phyloP scores from a whole-genome alignment of 1,140 invertebrate genomes.

The Ceratosolen solmsi region DNA sequence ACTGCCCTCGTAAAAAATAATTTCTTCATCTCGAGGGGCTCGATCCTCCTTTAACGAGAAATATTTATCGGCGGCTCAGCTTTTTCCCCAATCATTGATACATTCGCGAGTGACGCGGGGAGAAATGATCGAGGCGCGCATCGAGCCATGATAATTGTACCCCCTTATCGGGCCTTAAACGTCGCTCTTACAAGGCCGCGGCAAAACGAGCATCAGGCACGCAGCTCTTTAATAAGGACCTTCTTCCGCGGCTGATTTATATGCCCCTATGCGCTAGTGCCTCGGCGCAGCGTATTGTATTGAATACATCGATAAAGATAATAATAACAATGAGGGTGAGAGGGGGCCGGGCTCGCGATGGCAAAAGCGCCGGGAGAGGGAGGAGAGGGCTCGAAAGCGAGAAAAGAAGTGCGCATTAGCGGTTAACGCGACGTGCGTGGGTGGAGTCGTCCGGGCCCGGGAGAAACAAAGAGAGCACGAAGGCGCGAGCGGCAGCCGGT shows the following conservation, averaged over 20 bases:
- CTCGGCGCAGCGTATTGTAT: slow-evolving; percentile 1
- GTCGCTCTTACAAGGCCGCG: slow-evolving; percentile 8
- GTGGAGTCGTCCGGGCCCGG: slow-evolving; percentile 21
- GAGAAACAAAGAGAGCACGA: slow-evolving; percentile 37
- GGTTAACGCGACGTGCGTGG: slow-evolving; percentile 47
- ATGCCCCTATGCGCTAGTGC: slow-evolving; percentile 1
- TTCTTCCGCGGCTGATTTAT: slow-evolving; percentile 43
- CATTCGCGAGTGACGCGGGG: slow-evolving; percentile 23
- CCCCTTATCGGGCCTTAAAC: slow-evolving; percentile 36
- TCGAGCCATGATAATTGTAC: slow-evolving; percentile 37
- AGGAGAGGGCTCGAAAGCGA: slow-evolving; percentile 26
- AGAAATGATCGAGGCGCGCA: not conserved
- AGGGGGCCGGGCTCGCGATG: not conserved
- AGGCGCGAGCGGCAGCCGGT: not conserved
- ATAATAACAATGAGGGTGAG: slow-evolving; percentile 20
- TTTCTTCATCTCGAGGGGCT: not conserved
- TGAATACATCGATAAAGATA: slow-evolving; percentile 45
- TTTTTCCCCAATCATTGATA: slow-evolving; percentile 44
- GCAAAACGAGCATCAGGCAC: not conserved
- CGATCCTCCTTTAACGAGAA: not conserved
- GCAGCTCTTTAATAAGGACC: slow-evolving; percentile 43
- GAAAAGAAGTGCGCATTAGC: slow-evolving; percentile 48
- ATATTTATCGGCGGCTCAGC: not conserved
- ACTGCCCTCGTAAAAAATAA: too few relatives aligned
- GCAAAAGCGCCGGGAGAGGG: not conserved